Evolutionary conservation across 2,113 vertebrate species (phyloP), one percentile per base, ranked within the genome.

Genomic region (Larimichthys polyactis): DNA sequence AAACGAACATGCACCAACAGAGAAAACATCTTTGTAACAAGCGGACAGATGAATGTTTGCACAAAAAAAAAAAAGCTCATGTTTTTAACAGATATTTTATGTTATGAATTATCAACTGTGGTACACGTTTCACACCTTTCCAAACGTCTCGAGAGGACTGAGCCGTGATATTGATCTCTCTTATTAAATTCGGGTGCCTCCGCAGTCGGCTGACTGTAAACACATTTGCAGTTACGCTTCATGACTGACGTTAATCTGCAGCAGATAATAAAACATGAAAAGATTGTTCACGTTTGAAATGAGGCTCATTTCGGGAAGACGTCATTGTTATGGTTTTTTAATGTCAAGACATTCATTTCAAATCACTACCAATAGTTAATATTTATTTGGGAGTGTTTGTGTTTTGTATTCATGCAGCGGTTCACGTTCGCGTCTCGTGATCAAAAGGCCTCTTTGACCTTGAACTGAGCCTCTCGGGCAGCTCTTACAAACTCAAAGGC

Each of bases 11-110:
- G 40, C 44, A 51, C 3, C 29, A 60, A 40, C 66, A 19, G 46
- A 70, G 58, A 46, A 66, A 52, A 16, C 16, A 46, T 74, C 2
- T 5, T 5, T 22, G 22, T 62, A 24, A 27, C 11, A 27, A 57
- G 10, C n/a, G 0, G 16, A 65, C 68, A 24, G 6, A 54, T 0
- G 63, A 82, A 78, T 78, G 83, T 85, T 59, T 68, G 14, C 4
- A 2, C 1, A 16, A 59, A 62, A 27, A 32, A 69, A n/a, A 52
- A 11, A 19, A 32, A 5, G 4, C 27, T 44, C 43, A 11, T 11
- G 3, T 44, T 46, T 46, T 4, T 46, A 40, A 40, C 36, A 40
- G 36, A 40, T 36, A 36, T 40, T 40, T 40, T 40, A 1, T 40
- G 36, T 40, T 2, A 7, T 2, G 36, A 8, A n/a, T n/a, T n/a